Base-by-base conservation (phyloP, 2,797 vertebrate species). In the Triplophysa yarkandensis region DNA sequence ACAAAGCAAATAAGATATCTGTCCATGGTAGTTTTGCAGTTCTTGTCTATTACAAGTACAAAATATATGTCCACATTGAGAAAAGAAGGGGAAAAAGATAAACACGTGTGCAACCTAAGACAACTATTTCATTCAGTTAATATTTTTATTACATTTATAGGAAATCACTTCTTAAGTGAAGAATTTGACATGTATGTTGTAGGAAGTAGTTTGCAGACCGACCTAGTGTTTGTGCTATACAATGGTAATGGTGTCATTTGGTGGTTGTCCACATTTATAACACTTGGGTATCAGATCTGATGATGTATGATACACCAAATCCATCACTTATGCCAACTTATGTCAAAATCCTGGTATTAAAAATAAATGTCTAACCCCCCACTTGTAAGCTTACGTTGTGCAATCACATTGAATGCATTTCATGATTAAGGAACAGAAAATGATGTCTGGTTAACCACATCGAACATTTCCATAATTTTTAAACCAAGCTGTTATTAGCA, bases 301-400 rank as follows among this genome's bases (percentile, higher is more conserved):
- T 60, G 50, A 57, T 23, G 28, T 10, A 68, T 55, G 8, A 27
- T 68, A 41, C 30, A 21, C 7, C 41, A 57, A 58, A 30, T 43
- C 23, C 2, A 55, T 36, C 10, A n/a, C 23, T 27, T 32, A 68
- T 46, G 54, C n/a, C 13, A 60, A 23, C 27, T 11, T 25, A 14
- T 58, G 36, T 4, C 28, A 21, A 50, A 30, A 17, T 6, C 3
- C 14, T 32, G 27, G 10, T 46, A n/a, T 30, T 66, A 7, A 39
- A 36, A 55, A 54, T 21, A 23, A 13, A 23, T 25, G 21, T 50
- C 9, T 52, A 23, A 11, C 4, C 21, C 48, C 10, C 11, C 48
- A 52, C 21, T 4, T 52, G 48, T 43, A 14, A 41, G 39, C 48
- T 52, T 1, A 11, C 48, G 21, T 52, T 52, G 48, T 52, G 19